Evolutionary conservation across 2,113 vertebrate species (phyloP), one percentile per base, ranked within the genome.

Genomic region (Nannospalax galili): DNA sequence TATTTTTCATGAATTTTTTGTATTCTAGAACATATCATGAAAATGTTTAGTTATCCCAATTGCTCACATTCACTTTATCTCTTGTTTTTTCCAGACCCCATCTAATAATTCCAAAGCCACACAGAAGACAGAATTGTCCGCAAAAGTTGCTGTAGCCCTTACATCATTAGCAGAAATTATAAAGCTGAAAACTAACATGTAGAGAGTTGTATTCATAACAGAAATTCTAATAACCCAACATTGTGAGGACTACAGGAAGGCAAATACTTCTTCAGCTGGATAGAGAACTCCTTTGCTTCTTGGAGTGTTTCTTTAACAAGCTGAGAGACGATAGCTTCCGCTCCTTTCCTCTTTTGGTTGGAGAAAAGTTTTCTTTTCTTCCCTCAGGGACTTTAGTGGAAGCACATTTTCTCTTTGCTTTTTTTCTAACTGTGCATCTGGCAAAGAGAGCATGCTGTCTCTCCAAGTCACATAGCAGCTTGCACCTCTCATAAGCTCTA

Each of bases 331-430:
- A 30, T 64, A 40, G 9, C 17, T 22, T 73, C 7, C 32, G 9
- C 2, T 80, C 28, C 73, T 88, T 78, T 78, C 52, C 40, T 80
- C 26, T 85, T 64, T 81, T 73, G 40, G 3, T 91, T 93, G 26
- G 60, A 91, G 79, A 87, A 93, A 16, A 86, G 65, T 94, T 97
- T 88, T 87, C 9, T 24, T 87, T 95, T 11, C 52, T 73, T 87
- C 28, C 70, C 35, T 86, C n/a, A 5, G n/a, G 12, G n/a, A 77
- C 70, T 84, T 95, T 75, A 80, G 65, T 26, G 16, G 26, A 95
- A 96, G 82, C 22, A 28, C 64, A 91, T 91, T 94, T 97, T 95
- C 40, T 88, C 56, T 87, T 96, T 91, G 48, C n/a, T n/a, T 45
- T 90, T 82, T 92, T 88, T 79, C 87, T 84, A 67, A 77, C 64